Evolutionary conservation across 2,888 invertebrate genomes (phyloP).

Genomic region (Glyphotaelius pellucidus): DNA sequence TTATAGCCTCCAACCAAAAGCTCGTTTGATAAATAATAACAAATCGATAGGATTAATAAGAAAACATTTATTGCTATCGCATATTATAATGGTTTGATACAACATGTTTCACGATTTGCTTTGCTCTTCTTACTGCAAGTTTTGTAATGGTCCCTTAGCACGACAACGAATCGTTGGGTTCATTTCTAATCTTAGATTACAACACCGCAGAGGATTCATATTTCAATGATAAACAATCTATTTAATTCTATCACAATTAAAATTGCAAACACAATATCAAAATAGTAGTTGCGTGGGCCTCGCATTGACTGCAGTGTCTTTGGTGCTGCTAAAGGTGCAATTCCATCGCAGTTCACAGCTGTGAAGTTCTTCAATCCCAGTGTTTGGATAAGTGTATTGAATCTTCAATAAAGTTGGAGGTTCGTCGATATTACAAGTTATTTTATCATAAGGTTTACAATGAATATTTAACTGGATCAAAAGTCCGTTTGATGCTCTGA

Average conservation of each 20-base stretch:
- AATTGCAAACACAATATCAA: not conserved
- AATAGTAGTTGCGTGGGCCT: not conserved
- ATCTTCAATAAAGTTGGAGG: too few species aligned
- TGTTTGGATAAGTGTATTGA: too few species aligned
- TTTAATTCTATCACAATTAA: not conserved
- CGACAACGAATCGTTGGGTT: conserved; percentile 31
- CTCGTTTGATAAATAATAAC: conserved; percentile 21
- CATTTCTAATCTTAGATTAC: not conserved
- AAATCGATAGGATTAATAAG: conserved; percentile 32
- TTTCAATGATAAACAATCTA: not conserved
- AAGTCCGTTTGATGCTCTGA: too few species aligned
- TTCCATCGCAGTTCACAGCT: too few species aligned
- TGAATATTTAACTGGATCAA: too few species aligned
- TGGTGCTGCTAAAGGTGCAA: not conserved
- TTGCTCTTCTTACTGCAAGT: not conserved
- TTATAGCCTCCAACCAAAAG: not conserved
- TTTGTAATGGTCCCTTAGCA: conserved; percentile 42
- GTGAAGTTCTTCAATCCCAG: too few species aligned
- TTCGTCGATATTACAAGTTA: too few species aligned
- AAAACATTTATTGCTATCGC: not conserved
- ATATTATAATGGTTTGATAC: not conserved
- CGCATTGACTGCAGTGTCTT: not conserved
- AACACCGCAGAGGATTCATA: not conserved
- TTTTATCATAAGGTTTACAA: too few species aligned
- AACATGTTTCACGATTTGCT: not conserved